Evolutionary conservation across 2,888 invertebrate species (phyloP).

Genomic region (Thelaira solivaga): DNA sequence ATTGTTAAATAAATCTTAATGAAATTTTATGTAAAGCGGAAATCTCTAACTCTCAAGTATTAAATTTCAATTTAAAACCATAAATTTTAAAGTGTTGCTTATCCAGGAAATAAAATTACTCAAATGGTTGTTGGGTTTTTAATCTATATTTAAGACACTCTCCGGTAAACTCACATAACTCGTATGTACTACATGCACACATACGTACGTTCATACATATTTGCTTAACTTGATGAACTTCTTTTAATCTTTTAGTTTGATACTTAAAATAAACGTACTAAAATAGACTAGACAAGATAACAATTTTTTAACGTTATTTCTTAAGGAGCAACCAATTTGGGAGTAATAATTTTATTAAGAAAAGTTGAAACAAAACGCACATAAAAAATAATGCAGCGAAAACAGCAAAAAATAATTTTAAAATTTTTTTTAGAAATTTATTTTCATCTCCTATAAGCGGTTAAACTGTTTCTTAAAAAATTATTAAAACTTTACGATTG

Average conservation of each 20-base stretch:
- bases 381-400: no score
- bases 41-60: constrained; percentile 33
- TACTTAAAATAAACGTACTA: not conserved
- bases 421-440: no score
- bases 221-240: constrained; percentile 53
- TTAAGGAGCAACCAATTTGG: not conserved
- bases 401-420: no score
- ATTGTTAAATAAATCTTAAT: constrained; percentile 25
- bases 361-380: no score
- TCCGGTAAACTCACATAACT: not conserved
- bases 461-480: no score
- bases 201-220: no score
- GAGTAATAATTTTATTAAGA: no score
- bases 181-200: no score
- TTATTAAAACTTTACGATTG: no score
- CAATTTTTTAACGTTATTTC: not conserved
- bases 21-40: constrained; percentile 34
- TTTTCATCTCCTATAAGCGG: no score
- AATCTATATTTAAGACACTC: constrained; percentile 45
- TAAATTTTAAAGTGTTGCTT: constrained; percentile 53
- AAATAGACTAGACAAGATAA: not conserved
- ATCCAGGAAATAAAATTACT: constrained; percentile 58
- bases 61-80: constrained; percentile 42
- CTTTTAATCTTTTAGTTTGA: constrained; percentile 35
- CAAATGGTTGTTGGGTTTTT: constrained; percentile 28